phyloP scores from a whole-genome alignment of 2,888 invertebrate species.

The Drosophila pegasa region DNA sequence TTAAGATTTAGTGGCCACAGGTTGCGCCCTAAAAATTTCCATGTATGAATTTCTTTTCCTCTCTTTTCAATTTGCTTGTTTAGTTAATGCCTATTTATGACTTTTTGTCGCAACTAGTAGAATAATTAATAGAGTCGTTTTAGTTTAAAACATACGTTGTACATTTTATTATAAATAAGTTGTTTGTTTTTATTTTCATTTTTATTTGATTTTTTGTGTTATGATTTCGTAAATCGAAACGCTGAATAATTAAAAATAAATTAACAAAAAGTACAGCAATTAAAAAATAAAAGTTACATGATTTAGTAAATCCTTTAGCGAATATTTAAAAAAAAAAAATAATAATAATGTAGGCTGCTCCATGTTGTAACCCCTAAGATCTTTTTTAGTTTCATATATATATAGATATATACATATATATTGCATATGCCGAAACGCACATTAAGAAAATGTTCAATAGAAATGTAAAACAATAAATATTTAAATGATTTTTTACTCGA shows the following conservation, averaged over 20 bases:
- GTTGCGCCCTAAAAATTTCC: slow-evolving; percentile 17
- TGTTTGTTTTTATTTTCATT: slow-evolving; percentile 19
- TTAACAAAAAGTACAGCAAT: slow-evolving; percentile 65
- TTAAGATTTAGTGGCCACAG: slow-evolving; percentile 47
- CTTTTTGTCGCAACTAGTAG: slow-evolving; percentile 76
- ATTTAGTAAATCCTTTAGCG: slow-evolving; percentile 40
- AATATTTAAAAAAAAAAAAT: slow-evolving; percentile 14
- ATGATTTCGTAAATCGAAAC: slow-evolving; percentile 38
- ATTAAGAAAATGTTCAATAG: slow-evolving; percentile 31
- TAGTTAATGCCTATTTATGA: slow-evolving; percentile 72
- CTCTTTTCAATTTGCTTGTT: slow-evolving; percentile 50
- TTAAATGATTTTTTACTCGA: slow-evolving; percentile 61
- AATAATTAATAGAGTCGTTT: slow-evolving; percentile 55
- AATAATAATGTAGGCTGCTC: slow-evolving; percentile 30
- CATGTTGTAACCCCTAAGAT: slow-evolving; percentile 42
- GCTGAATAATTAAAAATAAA: slow-evolving; percentile 59
- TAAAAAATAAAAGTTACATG: slow-evolving; percentile 47
- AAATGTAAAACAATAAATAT: slow-evolving; percentile 64
- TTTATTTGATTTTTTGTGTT: slow-evolving; percentile 14
- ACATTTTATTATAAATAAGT: slow-evolving; percentile 63
- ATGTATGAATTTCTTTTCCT: slow-evolving; percentile 15
- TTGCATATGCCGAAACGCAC: slow-evolving; percentile 17
- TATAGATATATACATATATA: background rate
- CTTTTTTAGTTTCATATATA: slow-evolving; percentile 17
- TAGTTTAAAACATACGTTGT: slow-evolving; percentile 68